Percentiles rank a stretch among this genome's conserved stretches.
These are phyloP conservation scores for Cyprinodon variegatus DNA, from an alignment of 2,113 vertebrate species.

Conservation along the genomic window DNA sequence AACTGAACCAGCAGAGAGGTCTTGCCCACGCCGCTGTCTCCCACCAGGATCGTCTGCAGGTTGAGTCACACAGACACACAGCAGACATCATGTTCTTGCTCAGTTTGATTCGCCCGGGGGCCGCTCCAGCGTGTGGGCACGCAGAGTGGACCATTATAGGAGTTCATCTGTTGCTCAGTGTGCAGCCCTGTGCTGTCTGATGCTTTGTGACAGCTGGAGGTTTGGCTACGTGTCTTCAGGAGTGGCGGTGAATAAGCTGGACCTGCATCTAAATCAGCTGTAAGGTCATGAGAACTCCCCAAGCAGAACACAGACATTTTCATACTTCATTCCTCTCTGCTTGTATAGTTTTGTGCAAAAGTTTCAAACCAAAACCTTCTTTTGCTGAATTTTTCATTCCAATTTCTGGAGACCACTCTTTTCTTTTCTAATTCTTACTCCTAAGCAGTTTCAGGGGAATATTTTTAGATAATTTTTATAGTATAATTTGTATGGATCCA, in stretches of 20 bases:
- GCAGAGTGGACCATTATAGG: constrained; percentile 12
- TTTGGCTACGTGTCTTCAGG: constrained; percentile 11
- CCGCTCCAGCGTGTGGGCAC: constrained; percentile 1
- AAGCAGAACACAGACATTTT: background rate
- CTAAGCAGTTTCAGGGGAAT: background rate
- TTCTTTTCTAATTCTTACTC: background rate
- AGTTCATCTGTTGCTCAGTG: constrained; percentile 31
- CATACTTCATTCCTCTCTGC: background rate
- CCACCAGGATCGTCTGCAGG: constrained; percentile 88
- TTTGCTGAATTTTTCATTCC: background rate
- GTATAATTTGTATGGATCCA: background rate
- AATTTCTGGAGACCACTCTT: background rate
- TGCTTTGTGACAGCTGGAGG: constrained; percentile 42
- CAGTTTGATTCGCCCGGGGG: constrained; percentile 12
- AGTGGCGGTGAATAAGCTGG: background rate
- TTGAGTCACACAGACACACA: constrained; percentile 35
- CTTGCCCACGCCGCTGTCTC: constrained; percentile 89
- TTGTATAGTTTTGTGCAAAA: too few species aligned
- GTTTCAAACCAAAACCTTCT: too few species aligned
- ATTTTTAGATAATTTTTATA: background rate
- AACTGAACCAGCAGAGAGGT: constrained; percentile 90
- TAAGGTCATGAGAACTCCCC: background rate
- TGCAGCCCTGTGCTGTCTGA: constrained; percentile 14
- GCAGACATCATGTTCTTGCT: background rate
- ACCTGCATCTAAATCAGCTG: background rate